These are phyloP conservation scores for Platyura marginata DNA, from an alignment of 1,140 invertebrate genomes.

Conservation along the genomic window DNA sequence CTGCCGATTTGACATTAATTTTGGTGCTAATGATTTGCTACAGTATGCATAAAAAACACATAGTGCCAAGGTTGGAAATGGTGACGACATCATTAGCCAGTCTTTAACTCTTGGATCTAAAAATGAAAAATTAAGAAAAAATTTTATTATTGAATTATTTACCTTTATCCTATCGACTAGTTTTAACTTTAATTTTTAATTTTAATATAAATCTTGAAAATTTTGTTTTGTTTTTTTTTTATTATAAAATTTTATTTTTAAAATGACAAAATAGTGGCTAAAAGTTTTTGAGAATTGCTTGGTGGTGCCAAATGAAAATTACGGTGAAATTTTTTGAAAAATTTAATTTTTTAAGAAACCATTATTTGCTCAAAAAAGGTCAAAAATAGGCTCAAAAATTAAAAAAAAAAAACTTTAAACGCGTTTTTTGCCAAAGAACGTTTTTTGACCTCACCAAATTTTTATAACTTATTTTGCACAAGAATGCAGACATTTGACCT, in stretches of 20 bases:
- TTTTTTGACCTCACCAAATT: no score
- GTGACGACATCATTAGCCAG: constrained; percentile 83
- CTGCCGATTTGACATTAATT: constrained; percentile 76
- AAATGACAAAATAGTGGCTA: not conserved
- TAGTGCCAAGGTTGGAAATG: constrained; percentile 68
- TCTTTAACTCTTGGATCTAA: constrained; percentile 75
- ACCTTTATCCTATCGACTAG: not conserved
- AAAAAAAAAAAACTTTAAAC: no score
- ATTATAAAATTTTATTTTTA: no score
- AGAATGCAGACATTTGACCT: no score
- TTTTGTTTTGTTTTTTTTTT: no score
- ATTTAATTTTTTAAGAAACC: no score
- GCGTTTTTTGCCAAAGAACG: no score
- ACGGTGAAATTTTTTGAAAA: no score
- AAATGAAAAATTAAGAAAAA: constrained; percentile 14
- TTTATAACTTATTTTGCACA: no score
- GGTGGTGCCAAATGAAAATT: no score
- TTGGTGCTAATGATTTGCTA: constrained; percentile 65
- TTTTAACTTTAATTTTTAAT: not conserved
- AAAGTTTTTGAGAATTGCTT: not conserved
- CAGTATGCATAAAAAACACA: constrained; percentile 75
- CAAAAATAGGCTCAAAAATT: no score
- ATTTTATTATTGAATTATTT: not conserved
- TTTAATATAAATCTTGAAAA: not conserved
- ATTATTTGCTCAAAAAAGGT: no score